Evolutionary conservation across 2,888 invertebrate species (phyloP).

Genomic region (Atethmia centrago): DNA sequence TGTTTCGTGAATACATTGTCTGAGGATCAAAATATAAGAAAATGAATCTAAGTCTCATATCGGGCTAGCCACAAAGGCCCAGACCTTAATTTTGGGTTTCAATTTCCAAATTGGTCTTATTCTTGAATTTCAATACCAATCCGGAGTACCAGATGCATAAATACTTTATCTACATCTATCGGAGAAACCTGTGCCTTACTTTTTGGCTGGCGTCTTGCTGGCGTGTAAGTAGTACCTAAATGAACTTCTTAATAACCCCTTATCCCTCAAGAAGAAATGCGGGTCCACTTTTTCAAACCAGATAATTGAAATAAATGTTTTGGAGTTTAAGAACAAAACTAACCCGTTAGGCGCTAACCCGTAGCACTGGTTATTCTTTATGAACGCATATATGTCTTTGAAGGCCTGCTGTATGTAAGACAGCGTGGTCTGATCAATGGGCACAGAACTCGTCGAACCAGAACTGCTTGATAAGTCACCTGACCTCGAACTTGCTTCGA

Average conservation of each 20-base stretch:
- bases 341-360: slow-evolving; percentile 74
- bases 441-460: slow-evolving; percentile 83
- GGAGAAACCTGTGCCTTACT: neutral
- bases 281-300: neutral
- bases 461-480: slow-evolving; percentile 82
- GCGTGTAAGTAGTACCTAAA: neutral
- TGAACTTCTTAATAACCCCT: neutral
- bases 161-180: neutral
- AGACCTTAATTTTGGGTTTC: neutral
- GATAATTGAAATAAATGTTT: neutral
- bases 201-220: neutral
- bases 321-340: slow-evolving; percentile 2
- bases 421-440: slow-evolving; percentile 86
- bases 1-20: slow-evolving; percentile 69
- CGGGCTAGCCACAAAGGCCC: neutral
- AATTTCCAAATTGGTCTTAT: neutral
- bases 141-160: neutral
- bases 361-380: slow-evolving; percentile 87
- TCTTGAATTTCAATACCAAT: neutral
- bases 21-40: slow-evolving; percentile 40
- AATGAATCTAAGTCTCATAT: neutral
- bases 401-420: slow-evolving; percentile 88
- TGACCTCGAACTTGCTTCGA: slow-evolving; percentile 82
- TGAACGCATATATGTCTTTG: slow-evolving; percentile 86
- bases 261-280: neutral